These are phyloP conservation scores for Bombus confusus DNA, from an alignment of 1,140 invertebrate species.

Conservation along the genomic window DNA sequence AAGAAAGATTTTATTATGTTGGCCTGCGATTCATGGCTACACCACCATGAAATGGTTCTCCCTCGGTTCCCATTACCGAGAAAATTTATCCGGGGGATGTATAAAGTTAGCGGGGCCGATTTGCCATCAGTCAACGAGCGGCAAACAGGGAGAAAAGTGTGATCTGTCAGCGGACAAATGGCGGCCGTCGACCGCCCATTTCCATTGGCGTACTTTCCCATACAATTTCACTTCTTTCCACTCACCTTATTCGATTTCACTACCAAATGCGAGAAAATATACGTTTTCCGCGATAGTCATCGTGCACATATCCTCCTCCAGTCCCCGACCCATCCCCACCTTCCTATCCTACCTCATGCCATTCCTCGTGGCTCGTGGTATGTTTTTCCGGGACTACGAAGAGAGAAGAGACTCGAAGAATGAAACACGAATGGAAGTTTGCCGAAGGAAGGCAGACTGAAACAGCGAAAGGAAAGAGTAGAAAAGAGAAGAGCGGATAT, in stretches of 20 bases:
- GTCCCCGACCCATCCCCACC: background rate
- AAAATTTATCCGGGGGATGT: slow-evolving; percentile 14
- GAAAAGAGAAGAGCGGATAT: background rate
- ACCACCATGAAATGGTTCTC: background rate
- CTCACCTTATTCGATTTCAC: slow-evolving; percentile 61
- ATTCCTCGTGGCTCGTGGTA: slow-evolving; percentile 16
- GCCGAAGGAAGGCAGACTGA: background rate
- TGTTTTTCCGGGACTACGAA: slow-evolving; percentile 45
- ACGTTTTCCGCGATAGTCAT: slow-evolving; percentile 42
- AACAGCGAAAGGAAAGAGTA: background rate
- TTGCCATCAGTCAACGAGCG: slow-evolving; percentile 36
- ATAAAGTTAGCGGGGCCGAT: slow-evolving; percentile 42
- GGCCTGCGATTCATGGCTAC: background rate
- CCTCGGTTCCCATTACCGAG: background rate
- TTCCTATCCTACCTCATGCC: too few species aligned
- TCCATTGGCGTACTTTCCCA: slow-evolving; percentile 24
- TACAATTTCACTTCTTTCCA: slow-evolving; percentile 39
- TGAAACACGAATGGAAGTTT: slow-evolving; percentile 21
- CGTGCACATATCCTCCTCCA: slow-evolving; percentile 42
- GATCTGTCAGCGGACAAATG: slow-evolving; percentile 44
- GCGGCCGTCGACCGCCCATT: slow-evolving; percentile 35
- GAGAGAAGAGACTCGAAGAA: background rate
- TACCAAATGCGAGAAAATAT: slow-evolving; percentile 66
- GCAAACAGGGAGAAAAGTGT: slow-evolving; percentile 30
- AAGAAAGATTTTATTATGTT: background rate